These are phyloP conservation scores for Tetrapedia diversipes DNA, from an alignment of 2,888 invertebrate genomes.

Conservation along the genomic window DNA sequence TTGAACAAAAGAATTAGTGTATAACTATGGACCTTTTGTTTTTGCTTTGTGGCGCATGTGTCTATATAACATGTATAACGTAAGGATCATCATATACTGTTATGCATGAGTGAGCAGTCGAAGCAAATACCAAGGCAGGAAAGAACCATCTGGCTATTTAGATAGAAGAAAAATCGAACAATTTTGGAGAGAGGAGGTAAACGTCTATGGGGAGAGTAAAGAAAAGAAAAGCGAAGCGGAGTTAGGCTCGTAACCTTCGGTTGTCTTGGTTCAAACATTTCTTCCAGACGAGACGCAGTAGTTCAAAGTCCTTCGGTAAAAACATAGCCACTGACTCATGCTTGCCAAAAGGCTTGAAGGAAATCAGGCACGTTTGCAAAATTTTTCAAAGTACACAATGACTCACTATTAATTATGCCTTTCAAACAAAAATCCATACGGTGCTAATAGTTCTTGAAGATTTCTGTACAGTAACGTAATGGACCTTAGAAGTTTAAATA, in stretches of 20 bases:
- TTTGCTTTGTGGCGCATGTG: not conserved
- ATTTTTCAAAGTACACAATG: slow-evolving; percentile 29
- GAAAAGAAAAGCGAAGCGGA: not conserved
- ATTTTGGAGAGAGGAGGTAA: slow-evolving; percentile 45
- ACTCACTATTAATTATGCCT: slow-evolving; percentile 21
- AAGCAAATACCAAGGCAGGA: not conserved
- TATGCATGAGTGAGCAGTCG: not conserved
- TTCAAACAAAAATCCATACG: not conserved
- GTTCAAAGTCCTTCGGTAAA: slow-evolving; percentile 75
- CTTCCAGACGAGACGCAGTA: slow-evolving; percentile 69
- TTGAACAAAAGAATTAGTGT: slow-evolving; percentile 10
- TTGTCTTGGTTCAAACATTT: slow-evolving; percentile 66
- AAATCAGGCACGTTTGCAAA: slow-evolving; percentile 3
- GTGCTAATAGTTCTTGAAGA: not conserved
- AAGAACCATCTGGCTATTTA: slow-evolving; percentile 61
- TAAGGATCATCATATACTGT: slow-evolving; percentile 12
- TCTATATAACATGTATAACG: not conserved
- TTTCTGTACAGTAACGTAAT: too few species aligned
- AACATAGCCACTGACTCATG: slow-evolving; percentile 63
- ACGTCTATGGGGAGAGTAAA: slow-evolving; percentile 1
- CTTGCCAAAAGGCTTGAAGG: slow-evolving; percentile 23
- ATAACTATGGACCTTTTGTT: slow-evolving; percentile 1
- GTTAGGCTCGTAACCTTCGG: slow-evolving; percentile 69
- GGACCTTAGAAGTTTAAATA: too few species aligned
- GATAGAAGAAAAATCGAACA: slow-evolving; percentile 56